Evolutionary conservation across 2,888 invertebrate species (phyloP).

Genomic region (Masnerella sp.): DNA sequence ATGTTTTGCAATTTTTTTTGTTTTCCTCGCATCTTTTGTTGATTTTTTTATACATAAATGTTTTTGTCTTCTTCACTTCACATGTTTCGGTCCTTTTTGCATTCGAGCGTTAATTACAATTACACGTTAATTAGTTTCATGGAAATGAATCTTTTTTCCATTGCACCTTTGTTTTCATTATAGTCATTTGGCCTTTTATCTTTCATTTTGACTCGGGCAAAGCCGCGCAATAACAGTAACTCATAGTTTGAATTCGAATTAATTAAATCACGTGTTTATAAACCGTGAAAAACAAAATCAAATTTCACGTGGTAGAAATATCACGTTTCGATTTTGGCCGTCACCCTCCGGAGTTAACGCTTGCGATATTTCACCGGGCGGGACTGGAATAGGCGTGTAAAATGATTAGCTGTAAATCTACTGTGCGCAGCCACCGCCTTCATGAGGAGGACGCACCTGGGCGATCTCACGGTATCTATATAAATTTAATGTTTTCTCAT

Average conservation of each 20-base stretch:
- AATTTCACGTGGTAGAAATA: slow-evolving; percentile 50
- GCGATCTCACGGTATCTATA: slow-evolving; percentile 70
- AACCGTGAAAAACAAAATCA: slow-evolving; percentile 53
- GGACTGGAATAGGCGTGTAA: slow-evolving; percentile 74
- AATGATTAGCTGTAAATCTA: slow-evolving; percentile 77
- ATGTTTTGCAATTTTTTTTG: too few relatives aligned
- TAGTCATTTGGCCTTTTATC: too few relatives aligned
- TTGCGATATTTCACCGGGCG: slow-evolving; percentile 68
- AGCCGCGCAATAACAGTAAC: slow-evolving; percentile 19
- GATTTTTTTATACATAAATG: too few relatives aligned
- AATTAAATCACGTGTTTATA: slow-evolving; percentile 50
- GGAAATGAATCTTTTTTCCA: too few relatives aligned
- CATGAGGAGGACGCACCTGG: slow-evolving; percentile 69
- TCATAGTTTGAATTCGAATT: slow-evolving; percentile 20
- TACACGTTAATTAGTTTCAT: too few relatives aligned
- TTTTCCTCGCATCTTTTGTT: too few relatives aligned
- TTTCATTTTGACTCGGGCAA: too few relatives aligned
- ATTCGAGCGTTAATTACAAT: too few relatives aligned
- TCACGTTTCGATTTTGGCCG: slow-evolving; percentile 57
- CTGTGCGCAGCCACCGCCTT: slow-evolving; percentile 68
- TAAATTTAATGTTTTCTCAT: slow-evolving; percentile 63
- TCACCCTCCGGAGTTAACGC: slow-evolving; percentile 60
- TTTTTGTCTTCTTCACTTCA: too few relatives aligned
- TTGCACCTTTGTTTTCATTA: too few relatives aligned
- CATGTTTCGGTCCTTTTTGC: too few relatives aligned